Percentiles rank a stretch among this genome's conserved stretches.
Evolutionary conservation across 2,113 vertebrate species (phyloP).

Genomic region (Microtus ochrogaster): DNA sequence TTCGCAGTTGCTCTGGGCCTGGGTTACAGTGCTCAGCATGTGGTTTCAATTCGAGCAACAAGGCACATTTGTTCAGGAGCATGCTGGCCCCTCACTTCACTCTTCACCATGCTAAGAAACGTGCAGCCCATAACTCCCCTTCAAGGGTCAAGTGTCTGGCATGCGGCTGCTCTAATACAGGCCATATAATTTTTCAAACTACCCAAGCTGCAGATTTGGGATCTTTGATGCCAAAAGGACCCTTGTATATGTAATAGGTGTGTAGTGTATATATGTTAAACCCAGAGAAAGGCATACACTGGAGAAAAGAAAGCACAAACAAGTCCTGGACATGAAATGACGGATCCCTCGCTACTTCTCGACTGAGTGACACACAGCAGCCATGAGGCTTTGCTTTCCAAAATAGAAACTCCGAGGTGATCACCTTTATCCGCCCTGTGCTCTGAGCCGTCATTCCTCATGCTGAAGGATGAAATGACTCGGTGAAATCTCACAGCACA

Average conservation of each 20-base stretch:
- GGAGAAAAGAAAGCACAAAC: neutral
- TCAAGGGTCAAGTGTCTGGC: constrained; percentile 84
- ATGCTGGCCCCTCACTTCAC: constrained; percentile 65
- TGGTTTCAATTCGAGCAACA: constrained; percentile 89
- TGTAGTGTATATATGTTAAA: neutral
- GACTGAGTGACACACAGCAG: neutral
- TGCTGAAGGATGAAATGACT: neutral
- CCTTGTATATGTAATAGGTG: neutral
- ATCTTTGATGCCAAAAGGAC: constrained; percentile 78
- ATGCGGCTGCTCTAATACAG: constrained; percentile 74
- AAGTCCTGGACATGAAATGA: neutral
- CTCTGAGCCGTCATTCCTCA: constrained; percentile 23
- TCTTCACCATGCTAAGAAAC: constrained; percentile 66
- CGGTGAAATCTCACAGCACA: constrained; percentile 59
- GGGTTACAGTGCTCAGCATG: constrained; percentile 83
- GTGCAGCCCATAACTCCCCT: constrained; percentile 73
- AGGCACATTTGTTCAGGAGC: constrained; percentile 83
- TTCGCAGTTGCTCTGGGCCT: constrained; percentile 77
- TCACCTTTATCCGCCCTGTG: neutral
- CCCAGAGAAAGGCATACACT: constrained; percentile 9
- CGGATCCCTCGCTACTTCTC: neutral
- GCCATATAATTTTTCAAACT: constrained; percentile 81
- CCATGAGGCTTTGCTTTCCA: neutral
- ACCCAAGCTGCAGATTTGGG: constrained; percentile 69
- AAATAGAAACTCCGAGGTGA: constrained; percentile 32